Conservation (phyloP, 2,888 invertebrate species). For the Calameuta pallipes region DNA sequence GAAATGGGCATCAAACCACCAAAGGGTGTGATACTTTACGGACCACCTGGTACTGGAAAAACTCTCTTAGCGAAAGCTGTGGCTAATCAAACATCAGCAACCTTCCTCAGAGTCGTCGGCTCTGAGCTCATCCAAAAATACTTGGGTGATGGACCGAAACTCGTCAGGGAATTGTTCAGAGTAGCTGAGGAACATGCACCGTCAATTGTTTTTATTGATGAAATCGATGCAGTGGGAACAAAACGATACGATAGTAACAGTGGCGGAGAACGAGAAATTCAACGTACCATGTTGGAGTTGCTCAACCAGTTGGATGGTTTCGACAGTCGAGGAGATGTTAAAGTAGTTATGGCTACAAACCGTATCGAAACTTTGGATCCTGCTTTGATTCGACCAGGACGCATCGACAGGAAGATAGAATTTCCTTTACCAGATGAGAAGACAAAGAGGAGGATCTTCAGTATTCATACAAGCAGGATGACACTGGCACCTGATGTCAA, state of each 20-base stretch:
- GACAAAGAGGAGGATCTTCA: slow-evolving; percentile 95
- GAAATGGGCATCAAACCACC: slow-evolving; percentile 99
- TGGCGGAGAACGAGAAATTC: slow-evolving; percentile 99
- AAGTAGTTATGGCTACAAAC: slow-evolving; percentile 98
- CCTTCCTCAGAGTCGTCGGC: slow-evolving; percentile 98
- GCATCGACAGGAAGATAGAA: slow-evolving; percentile 99
- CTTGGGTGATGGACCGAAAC: slow-evolving; percentile 98
- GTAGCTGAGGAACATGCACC: slow-evolving; percentile 99
- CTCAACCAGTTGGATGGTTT: slow-evolving; percentile 96
- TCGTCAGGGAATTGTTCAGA: slow-evolving; percentile 96
- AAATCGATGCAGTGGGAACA: slow-evolving; percentile 99
- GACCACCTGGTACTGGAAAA: slow-evolving; percentile 98
- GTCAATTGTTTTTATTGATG: slow-evolving; percentile 99
- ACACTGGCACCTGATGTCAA: slow-evolving; percentile 97
- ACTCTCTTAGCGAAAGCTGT: slow-evolving; percentile 98
- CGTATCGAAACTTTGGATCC: slow-evolving; percentile 99
- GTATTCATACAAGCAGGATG: slow-evolving; percentile 99
- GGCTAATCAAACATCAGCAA: slow-evolving; percentile 99
- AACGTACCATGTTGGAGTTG: slow-evolving; percentile 98
- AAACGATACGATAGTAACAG: slow-evolving; percentile 99
- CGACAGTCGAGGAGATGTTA: slow-evolving; percentile 62
- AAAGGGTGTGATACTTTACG: slow-evolving; percentile 98
- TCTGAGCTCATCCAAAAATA: slow-evolving; percentile 99
- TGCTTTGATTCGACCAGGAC: slow-evolving; percentile 96
- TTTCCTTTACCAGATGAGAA: slow-evolving; percentile 99